Conservation (phyloP, 2,113 vertebrate species). For the Xyliphius kryptos region DNA sequence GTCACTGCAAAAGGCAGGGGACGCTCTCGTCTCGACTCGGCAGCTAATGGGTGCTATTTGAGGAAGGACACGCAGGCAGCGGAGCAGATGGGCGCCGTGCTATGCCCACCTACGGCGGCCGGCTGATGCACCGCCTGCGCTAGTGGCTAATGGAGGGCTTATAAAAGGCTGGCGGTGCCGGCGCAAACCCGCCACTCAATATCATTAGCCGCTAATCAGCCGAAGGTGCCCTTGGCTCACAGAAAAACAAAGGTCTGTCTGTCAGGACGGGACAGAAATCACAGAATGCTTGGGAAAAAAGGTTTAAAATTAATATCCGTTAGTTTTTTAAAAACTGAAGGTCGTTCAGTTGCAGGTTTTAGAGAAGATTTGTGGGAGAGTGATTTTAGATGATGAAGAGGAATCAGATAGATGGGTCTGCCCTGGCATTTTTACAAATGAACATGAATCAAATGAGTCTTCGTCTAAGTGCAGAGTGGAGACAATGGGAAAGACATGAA, state of each 20-base stretch:
- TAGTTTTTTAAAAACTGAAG: no score
- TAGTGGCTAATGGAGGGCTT: constrained; percentile 47
- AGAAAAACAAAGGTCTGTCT: constrained; percentile 35
- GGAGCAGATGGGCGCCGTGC: constrained; percentile 55
- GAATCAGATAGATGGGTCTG: no score
- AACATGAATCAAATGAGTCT: no score
- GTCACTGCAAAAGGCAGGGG: constrained; percentile 5
- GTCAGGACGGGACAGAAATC: no score
- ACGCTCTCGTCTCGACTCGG: constrained; percentile 40
- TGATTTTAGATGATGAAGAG: no score
- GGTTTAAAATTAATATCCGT: no score
- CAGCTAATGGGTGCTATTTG: constrained; percentile 61
- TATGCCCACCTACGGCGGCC: constrained; percentile 51
- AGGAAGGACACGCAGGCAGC: constrained; percentile 51
- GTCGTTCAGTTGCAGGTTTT: no score
- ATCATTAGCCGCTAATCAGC: constrained; percentile 49
- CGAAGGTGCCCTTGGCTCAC: constrained; percentile 51
- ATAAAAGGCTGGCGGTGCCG: constrained; percentile 42
- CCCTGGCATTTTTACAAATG: no score
- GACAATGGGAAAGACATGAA: no score
- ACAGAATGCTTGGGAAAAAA: no score
- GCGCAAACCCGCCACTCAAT: constrained; percentile 47
- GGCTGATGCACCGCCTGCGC: constrained; percentile 46
- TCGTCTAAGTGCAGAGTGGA: no score
- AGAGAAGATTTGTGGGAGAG: no score